Evolutionary conservation across 2,888 invertebrate species (phyloP).

Genomic region (Ellobium chinense): DNA sequence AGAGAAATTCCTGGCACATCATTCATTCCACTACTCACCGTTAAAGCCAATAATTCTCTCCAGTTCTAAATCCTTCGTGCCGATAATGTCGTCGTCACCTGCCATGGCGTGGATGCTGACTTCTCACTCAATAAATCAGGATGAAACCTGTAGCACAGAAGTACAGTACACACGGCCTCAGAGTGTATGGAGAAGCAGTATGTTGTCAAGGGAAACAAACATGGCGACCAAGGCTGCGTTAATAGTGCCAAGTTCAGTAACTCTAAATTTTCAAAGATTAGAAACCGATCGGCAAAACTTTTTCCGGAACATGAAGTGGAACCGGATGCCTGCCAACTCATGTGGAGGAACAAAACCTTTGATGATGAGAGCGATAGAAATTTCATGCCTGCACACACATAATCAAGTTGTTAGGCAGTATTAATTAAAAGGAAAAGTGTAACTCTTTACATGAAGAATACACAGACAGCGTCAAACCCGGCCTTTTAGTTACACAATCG

Average conservation of each 20-base stretch:
- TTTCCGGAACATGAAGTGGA: too few species aligned
- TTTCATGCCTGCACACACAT: too few species aligned
- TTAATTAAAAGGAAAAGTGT: too few species aligned
- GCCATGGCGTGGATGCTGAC: constrained; percentile 11
- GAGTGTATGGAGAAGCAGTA: not conserved
- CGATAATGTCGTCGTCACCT: constrained; percentile 31
- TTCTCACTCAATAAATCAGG: not conserved
- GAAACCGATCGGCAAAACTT: too few species aligned
- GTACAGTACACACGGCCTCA: not conserved
- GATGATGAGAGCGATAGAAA: too few species aligned
- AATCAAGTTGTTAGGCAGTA: too few species aligned
- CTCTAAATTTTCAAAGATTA: not conserved
- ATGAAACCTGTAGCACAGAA: not conserved
- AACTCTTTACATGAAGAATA: too few species aligned
- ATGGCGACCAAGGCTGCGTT: not conserved
- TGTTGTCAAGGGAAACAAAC: constrained; percentile 51
- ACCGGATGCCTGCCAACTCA: too few species aligned
- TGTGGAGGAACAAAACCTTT: too few species aligned
- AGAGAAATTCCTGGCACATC: too few species aligned
- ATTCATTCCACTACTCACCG: constrained; percentile 57
- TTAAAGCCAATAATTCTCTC: constrained; percentile 68
- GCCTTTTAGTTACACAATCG: too few species aligned
- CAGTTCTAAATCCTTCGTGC: constrained; percentile 59
- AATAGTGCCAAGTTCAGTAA: not conserved
- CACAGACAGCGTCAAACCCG: too few species aligned